These are phyloP conservation scores for Cosmopolites sordidus DNA, from an alignment of 2,888 invertebrate species.

Conservation along the genomic window DNA sequence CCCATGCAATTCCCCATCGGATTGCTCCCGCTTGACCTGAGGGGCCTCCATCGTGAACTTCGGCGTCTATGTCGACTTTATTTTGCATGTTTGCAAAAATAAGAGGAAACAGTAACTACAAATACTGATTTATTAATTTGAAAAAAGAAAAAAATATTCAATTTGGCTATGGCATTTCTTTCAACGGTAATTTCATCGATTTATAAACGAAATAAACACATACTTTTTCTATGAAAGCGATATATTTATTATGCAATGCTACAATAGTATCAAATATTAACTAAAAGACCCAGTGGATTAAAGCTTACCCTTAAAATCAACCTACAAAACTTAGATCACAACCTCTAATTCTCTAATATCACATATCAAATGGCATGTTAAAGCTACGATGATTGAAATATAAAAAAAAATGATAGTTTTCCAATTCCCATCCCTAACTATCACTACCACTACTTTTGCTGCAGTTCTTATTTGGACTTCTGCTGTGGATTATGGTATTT, in stretches of 20 bases:
- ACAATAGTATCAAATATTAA: background rate
- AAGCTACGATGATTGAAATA: background rate
- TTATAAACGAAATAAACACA: no score
- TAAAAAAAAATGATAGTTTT: background rate
- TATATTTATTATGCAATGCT: background rate
- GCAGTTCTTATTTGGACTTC: conserved; percentile 24
- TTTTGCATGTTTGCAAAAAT: conserved; percentile 71
- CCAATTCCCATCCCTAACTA: background rate
- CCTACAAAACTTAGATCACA: conserved; percentile 10
- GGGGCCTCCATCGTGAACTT: conserved; percentile 67
- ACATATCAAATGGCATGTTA: conserved; percentile 14
- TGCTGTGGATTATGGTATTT: conserved; percentile 36
- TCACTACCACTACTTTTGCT: background rate
- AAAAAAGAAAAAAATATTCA: no score
- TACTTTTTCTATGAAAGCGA: background rate
- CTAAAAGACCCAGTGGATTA: background rate
- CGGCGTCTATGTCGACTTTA: conserved; percentile 79
- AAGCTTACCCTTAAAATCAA: no score
- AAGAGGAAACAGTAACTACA: conserved; percentile 76
- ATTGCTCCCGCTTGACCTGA: conserved; percentile 86
- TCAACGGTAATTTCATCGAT: no score
- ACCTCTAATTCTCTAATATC: conserved; percentile 23
- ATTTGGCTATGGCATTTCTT: background rate
- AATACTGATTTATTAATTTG: background rate
- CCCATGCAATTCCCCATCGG: conserved; percentile 82